Evolutionary conservation across 2,888 invertebrate species (phyloP).

Genomic region (Xestia sexstrigata): DNA sequence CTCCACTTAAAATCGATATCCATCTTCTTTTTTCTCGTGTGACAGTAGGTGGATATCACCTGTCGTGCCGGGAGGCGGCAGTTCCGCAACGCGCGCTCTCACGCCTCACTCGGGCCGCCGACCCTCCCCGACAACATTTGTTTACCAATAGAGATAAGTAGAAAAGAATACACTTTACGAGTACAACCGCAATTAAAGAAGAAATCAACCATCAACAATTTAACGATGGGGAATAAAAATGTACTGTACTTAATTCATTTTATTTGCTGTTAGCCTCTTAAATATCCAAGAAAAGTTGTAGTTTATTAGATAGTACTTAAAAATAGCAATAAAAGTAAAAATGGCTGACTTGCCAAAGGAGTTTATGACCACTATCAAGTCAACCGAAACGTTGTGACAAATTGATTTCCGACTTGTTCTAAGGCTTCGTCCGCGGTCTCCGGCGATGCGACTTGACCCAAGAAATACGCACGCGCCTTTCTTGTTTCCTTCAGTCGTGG

Average conservation of each 20-base stretch:
- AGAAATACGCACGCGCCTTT: background rate
- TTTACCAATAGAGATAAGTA: background rate
- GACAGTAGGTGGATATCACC: conserved; percentile 69
- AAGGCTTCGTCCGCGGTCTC: background rate
- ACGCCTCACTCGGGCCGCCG: conserved; percentile 40
- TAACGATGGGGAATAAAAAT: conserved; percentile 23
- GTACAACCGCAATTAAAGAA: background rate
- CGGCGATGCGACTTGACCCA: background rate
- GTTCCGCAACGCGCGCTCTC: conserved; percentile 55
- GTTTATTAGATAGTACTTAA: conserved; percentile 49
- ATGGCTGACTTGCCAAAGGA: conserved; percentile 10
- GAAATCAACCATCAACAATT: conserved; percentile 22
- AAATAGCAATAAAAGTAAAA: conserved; percentile 47
- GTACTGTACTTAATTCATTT: conserved; percentile 17
- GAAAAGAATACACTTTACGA: conserved; percentile 12
- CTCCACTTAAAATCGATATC: background rate
- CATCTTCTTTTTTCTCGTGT: background rate
- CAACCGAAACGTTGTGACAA: conserved; percentile 3
- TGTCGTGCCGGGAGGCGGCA: conserved; percentile 69
- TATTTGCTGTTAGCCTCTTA: conserved; percentile 27
- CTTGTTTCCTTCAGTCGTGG: background rate
- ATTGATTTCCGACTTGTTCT: conserved; percentile 27
- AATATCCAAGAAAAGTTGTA: conserved; percentile 11
- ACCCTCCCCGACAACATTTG: conserved; percentile 71
- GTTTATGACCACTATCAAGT: conserved; percentile 30